phyloP scores from a whole-genome alignment of 2,888 invertebrate genomes.

The Pristionchus exspectatus region DNA sequence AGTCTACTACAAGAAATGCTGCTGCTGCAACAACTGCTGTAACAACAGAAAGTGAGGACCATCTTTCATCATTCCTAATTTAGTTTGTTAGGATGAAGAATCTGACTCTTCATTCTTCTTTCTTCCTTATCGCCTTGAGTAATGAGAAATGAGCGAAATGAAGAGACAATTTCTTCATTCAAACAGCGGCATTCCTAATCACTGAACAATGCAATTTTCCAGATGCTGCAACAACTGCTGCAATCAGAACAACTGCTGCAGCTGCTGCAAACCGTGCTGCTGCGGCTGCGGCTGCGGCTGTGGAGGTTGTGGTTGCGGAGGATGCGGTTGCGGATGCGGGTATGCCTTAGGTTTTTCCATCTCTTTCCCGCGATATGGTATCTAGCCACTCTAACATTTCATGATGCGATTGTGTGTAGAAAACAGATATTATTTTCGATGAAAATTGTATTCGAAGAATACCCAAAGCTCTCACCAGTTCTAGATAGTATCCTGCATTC shows the following conservation, averaged over 20 bases:
- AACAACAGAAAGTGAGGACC: background rate
- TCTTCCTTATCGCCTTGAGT: too few relatives aligned
- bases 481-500: background rate
- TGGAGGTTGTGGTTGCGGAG: background rate
- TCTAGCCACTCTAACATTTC: too few relatives aligned
- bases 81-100: too few relatives aligned
- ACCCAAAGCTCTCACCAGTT: too few relatives aligned
- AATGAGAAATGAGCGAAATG: too few relatives aligned
- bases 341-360: background rate
- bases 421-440: background rate
- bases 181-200: background rate
- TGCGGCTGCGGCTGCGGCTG: slow-evolving; percentile 17
- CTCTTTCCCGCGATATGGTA: background rate
- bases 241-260: slow-evolving; percentile 29
- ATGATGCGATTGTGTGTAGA: too few relatives aligned
- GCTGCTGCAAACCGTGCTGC: slow-evolving; percentile 43
- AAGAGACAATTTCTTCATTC: background rate
- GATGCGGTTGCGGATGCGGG: slow-evolving; percentile 45
- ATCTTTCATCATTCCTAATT: background rate
- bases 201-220: background rate
- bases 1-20: slow-evolving; percentile 46
- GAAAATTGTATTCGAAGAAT: too few relatives aligned
- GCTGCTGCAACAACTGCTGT: slow-evolving; percentile 34
- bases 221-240: slow-evolving; percentile 48
- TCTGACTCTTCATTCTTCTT: too few relatives aligned